Conservation (phyloP, 2,113 vertebrate genomes). For the Perca schrenkii region DNA sequence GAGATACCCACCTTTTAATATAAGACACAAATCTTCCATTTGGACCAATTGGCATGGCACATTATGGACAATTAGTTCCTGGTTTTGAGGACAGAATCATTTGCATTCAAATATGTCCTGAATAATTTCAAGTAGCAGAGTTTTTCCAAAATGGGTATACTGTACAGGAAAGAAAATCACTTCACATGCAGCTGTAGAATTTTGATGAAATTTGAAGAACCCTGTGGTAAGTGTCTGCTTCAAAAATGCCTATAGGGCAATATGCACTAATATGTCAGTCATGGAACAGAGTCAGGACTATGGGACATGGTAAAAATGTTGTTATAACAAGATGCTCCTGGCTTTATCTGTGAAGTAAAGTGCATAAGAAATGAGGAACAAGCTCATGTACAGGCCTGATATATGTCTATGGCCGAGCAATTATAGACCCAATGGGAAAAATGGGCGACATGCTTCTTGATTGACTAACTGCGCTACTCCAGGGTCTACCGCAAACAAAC, state of each 20-base stretch:
- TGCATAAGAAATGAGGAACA: constrained; percentile 12
- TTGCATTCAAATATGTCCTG: constrained; percentile 4
- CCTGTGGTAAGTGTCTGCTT: constrained; percentile 33
- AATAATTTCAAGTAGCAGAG: background rate
- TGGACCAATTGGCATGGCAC: background rate
- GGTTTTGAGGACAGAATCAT: background rate
- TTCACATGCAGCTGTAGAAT: constrained; percentile 13
- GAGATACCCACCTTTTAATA: background rate
- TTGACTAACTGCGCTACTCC: background rate
- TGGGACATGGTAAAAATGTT: constrained; percentile 30
- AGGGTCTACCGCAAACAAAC: background rate
- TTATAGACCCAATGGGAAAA: constrained; percentile 15
- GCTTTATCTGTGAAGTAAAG: constrained; percentile 35
- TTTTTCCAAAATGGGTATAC: background rate
- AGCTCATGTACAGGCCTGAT: background rate
- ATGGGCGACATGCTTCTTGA: background rate
- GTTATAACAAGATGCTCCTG: constrained; percentile 53
- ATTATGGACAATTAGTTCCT: background rate
- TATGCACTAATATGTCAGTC: constrained; percentile 39
- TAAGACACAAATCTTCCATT: background rate
- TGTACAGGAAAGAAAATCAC: background rate
- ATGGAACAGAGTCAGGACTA: constrained; percentile 44
- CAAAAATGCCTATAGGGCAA: constrained; percentile 52
- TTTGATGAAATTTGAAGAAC: constrained; percentile 3
- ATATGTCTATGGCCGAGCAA: constrained; percentile 13